Evolutionary conservation across 2,797 vertebrate genomes (phyloP).

Genomic region (Xenopus petersii): DNA sequence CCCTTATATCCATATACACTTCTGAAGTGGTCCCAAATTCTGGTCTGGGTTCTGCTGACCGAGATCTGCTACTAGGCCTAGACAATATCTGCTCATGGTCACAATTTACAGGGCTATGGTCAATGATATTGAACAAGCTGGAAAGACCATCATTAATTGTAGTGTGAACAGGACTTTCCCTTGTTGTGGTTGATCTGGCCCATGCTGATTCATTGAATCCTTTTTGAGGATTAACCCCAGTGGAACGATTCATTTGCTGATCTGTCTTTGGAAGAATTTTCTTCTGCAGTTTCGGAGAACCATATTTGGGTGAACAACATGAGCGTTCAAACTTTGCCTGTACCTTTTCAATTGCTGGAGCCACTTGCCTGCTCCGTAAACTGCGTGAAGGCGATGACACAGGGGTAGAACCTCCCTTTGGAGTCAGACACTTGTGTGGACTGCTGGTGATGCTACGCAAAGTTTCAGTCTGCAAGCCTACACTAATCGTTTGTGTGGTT

Average conservation of each 20-base stretch:
- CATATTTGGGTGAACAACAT: slow-evolving; percentile 95
- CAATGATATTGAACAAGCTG: slow-evolving; percentile 97
- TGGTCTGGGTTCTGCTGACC: slow-evolving; percentile 67
- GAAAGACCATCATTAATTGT: slow-evolving; percentile 97
- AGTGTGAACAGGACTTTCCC: slow-evolving; percentile 95
- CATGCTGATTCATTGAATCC: slow-evolving; percentile 93
- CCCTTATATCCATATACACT: slow-evolving; percentile 68
- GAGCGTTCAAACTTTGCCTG: slow-evolving; percentile 94
- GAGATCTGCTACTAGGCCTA: slow-evolving; percentile 80
- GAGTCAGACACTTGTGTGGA: slow-evolving; percentile 93
- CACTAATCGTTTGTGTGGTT: slow-evolving; percentile 87
- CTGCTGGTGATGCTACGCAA: slow-evolving; percentile 87
- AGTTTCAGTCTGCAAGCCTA: slow-evolving; percentile 90
- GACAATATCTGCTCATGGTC: slow-evolving; percentile 82
- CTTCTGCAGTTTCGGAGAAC: slow-evolving; percentile 94
- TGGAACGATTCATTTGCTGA: slow-evolving; percentile 63
- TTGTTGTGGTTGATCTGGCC: slow-evolving; percentile 94
- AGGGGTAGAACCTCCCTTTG: slow-evolving; percentile 83
- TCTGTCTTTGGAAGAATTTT: slow-evolving; percentile 81
- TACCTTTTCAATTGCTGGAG: slow-evolving; percentile 80
- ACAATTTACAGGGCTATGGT: slow-evolving; percentile 83
- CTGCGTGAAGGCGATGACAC: slow-evolving; percentile 90
- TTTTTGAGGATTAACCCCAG: slow-evolving; percentile 75
- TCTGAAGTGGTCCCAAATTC: slow-evolving; percentile 73
- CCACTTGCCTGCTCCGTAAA: slow-evolving; percentile 85